Evolutionary conservation across 2,888 invertebrate species (phyloP).

Genomic region (Colletes collaris): DNA sequence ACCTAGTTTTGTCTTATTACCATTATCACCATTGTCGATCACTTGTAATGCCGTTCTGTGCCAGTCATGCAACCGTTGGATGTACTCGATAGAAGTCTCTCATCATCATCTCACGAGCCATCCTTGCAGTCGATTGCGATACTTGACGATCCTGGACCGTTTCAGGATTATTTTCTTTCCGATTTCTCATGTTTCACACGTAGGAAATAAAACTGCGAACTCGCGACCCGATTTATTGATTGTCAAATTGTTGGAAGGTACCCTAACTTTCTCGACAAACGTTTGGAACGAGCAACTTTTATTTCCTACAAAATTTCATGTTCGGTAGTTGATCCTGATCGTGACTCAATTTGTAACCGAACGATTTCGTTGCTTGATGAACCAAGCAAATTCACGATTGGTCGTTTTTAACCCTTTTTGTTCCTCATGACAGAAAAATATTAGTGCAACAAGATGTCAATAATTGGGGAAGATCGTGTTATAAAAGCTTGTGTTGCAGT

Average conservation of each 20-base stretch:
- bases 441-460: too few species aligned
- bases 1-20: slow-evolving; percentile 44
- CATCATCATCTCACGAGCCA: slow-evolving; percentile 58
- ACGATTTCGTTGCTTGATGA: neutral
- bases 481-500: too few species aligned
- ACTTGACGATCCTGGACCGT: slow-evolving; percentile 50
- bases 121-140: slow-evolving; percentile 46
- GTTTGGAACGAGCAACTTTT: slow-evolving; percentile 49
- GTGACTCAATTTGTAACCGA: neutral
- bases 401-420: too few species aligned
- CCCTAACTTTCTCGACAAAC: neutral
- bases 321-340: slow-evolving; percentile 61
- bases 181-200: slow-evolving; percentile 53
- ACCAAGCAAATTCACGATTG: too few species aligned
- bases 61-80: slow-evolving; percentile 68
- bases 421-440: too few species aligned
- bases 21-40: slow-evolving; percentile 57
- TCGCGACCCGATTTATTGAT: neutral
- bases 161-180: slow-evolving; percentile 60
- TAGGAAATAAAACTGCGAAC: slow-evolving; percentile 69
- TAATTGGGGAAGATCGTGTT: too few species aligned
- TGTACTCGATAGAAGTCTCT: slow-evolving; percentile 61
- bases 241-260: neutral
- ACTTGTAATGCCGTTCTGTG: slow-evolving; percentile 66
- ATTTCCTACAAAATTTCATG: slow-evolving; percentile 69